Conservation (phyloP, 1,140 invertebrate genomes). For the Drosophila ironensis region DNA sequence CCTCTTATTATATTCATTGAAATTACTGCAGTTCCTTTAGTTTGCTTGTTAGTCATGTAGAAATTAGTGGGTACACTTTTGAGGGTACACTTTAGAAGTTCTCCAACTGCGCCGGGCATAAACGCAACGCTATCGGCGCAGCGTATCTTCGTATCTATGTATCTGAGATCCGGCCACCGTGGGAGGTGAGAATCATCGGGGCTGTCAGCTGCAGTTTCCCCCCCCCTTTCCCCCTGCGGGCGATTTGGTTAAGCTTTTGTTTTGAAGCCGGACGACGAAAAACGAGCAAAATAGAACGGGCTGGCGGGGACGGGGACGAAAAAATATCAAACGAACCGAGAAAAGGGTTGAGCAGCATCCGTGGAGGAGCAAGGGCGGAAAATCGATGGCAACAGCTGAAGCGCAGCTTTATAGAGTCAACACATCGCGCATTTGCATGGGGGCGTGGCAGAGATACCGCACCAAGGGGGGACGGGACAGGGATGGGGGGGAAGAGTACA, state of each 20-base stretch:
- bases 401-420: constrained; percentile 12
- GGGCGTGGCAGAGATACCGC: background rate
- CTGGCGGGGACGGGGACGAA: too few species aligned
- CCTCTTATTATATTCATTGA: too few species aligned
- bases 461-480: constrained; percentile 13
- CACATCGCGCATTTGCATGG: constrained; percentile 30
- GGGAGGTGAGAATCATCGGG: constrained; percentile 1
- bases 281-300: background rate
- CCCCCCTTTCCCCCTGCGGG: background rate
- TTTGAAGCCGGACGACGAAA: background rate
- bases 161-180: background rate
- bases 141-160: background rate
- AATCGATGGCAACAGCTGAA: constrained; percentile 48
- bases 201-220: constrained; percentile 15
- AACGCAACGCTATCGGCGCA: background rate
- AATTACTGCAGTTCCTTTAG: too few species aligned
- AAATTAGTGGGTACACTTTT: too few species aligned
- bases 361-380: constrained; percentile 2
- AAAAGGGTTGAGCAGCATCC: constrained; percentile 25
- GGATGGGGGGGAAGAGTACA: background rate
- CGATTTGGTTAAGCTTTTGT: constrained; percentile 13
- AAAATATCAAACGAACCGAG: background rate
- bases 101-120: too few species aligned
- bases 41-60: too few species aligned
- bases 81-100: too few species aligned